These are phyloP conservation scores for Pollimyrus isidori DNA, from an alignment of 2,113 vertebrate species.

Conservation along the genomic window DNA sequence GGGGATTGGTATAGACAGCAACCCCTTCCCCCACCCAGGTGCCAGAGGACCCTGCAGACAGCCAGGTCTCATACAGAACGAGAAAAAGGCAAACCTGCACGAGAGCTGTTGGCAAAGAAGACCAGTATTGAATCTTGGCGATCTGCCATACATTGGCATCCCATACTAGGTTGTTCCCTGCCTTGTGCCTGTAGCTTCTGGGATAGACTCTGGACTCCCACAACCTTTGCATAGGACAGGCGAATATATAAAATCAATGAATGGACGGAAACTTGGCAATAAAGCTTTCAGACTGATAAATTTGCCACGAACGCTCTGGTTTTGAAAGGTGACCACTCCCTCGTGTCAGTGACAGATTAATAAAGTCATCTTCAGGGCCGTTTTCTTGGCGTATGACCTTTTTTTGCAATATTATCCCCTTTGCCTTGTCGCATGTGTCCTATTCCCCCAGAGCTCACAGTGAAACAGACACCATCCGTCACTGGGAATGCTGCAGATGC, in stretches of 20 bases:
- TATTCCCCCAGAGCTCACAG: slow-evolving; percentile 44
- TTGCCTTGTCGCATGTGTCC: slow-evolving; percentile 40
- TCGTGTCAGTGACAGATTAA: slow-evolving; percentile 18
- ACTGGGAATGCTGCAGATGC: slow-evolving; percentile 43
- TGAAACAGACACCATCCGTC: slow-evolving; percentile 52
- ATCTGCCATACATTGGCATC: not conserved
- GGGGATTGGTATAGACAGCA: not conserved
- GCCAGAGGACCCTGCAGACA: not conserved
- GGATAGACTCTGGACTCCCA: not conserved
- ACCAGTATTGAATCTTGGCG: not conserved
- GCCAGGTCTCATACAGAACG: not conserved
- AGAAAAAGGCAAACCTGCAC: not conserved
- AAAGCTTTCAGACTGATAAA: not conserved
- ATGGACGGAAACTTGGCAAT: not conserved
- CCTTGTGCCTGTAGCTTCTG: not conserved
- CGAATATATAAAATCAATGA: not conserved
- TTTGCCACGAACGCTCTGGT: not conserved
- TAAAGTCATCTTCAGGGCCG: slow-evolving; percentile 23
- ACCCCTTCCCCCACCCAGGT: not conserved
- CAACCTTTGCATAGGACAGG: not conserved
- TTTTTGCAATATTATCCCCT: not conserved
- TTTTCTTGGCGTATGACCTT: slow-evolving; percentile 26
- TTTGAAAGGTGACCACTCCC: slow-evolving; percentile 8
- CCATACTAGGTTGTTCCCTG: not conserved
- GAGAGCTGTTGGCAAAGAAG: not conserved